Evolutionary conservation across 2,888 invertebrate species (phyloP).

Genomic region (Linyphia triangularis): DNA sequence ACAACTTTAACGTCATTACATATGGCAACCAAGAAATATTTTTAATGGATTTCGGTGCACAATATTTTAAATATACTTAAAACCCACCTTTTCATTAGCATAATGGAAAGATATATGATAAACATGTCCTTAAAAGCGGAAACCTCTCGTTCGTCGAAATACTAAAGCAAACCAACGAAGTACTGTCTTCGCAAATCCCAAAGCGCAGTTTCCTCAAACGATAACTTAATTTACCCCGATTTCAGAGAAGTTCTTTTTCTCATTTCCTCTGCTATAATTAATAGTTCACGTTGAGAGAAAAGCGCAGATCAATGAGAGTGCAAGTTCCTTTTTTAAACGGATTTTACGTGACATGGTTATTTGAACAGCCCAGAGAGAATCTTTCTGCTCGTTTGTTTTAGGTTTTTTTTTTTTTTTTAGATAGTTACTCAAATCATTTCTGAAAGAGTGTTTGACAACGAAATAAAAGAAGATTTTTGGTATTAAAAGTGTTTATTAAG

Average conservation of each 20-base stretch:
- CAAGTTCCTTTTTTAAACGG: slow-evolving; percentile 21
- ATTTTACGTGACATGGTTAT: slow-evolving; percentile 41
- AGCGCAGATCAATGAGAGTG: background rate
- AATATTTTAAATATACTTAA: too few species aligned
- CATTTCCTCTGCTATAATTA: slow-evolving; percentile 8
- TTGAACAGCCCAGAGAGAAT: background rate
- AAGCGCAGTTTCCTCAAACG: background rate
- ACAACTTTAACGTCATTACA: too few species aligned
- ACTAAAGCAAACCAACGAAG: background rate
- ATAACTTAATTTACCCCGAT: slow-evolving; percentile 23
- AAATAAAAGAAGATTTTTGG: too few species aligned
- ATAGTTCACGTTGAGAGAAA: background rate
- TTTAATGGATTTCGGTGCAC: too few species aligned
- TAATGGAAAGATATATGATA: background rate
- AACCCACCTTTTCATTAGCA: too few species aligned
- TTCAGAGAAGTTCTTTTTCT: background rate
- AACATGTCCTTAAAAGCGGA: background rate
- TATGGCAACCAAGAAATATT: too few species aligned
- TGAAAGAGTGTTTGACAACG: background rate
- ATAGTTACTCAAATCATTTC: background rate
- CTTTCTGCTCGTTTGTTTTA: background rate
- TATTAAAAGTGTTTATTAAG: too few species aligned
- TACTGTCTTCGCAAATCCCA: background rate
- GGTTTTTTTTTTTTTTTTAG: background rate
- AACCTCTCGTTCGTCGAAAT: background rate